Evolutionary conservation across 2,888 invertebrate species (phyloP).

Genomic region (Leptinotarsa haldemani): DNA sequence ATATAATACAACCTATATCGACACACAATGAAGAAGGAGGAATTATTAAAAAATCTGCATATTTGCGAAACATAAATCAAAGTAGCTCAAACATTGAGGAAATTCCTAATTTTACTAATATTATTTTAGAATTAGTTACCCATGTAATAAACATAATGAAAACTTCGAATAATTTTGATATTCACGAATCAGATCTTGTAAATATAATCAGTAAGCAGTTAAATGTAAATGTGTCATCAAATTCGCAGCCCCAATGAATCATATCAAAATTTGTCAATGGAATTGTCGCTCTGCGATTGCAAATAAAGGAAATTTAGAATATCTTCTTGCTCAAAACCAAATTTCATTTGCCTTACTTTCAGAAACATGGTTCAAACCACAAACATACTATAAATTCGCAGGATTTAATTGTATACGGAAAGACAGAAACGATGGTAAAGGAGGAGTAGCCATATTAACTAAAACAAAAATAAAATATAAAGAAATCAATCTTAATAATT

Average conservation of each 20-base stretch:
- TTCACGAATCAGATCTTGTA: too few species aligned
- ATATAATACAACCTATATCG: neutral
- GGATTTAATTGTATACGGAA: neutral
- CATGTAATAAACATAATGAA: too few species aligned
- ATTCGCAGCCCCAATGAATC: neutral
- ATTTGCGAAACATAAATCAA: too few species aligned
- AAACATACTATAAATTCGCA: neutral
- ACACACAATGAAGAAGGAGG: too few species aligned
- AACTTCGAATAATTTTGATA: too few species aligned
- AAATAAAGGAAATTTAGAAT: slow-evolving; percentile 1
- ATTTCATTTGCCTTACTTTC: neutral
- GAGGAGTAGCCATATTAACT: neutral
- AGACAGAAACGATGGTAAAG: slow-evolving; percentile 6
- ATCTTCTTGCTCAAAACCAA: neutral
- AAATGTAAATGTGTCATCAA: slow-evolving; percentile 4
- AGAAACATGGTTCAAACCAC: slow-evolving; percentile 4
- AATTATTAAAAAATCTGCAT: too few species aligned
- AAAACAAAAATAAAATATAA: neutral
- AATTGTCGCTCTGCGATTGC: neutral
- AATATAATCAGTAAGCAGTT: slow-evolving; percentile 1
- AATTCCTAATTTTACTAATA: too few species aligned
- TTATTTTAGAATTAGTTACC: too few species aligned
- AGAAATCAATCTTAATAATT: neutral
- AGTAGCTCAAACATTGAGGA: too few species aligned
- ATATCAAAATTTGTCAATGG: neutral